Percentiles rank a stretch among this genome's conserved stretches.
phyloP scores from a whole-genome alignment of 2,888 invertebrate genomes.

The Exocentrus adspersus region DNA sequence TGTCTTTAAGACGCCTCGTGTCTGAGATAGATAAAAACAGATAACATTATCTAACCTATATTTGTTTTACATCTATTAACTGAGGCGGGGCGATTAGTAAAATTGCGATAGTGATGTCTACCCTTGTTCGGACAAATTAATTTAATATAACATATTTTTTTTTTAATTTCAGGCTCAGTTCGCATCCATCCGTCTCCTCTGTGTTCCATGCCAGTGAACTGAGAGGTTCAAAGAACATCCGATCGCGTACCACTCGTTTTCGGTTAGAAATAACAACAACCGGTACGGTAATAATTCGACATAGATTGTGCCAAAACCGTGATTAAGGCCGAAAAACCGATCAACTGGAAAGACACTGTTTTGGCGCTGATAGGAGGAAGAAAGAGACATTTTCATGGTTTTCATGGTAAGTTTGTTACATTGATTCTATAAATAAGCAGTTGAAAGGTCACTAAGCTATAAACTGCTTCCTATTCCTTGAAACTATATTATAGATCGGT shows the following conservation, averaged over 20 bases:
- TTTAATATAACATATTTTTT: too few species aligned
- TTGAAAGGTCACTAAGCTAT: too few species aligned
- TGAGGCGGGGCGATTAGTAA: neutral
- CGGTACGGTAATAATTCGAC: neutral
- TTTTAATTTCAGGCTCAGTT: too few species aligned
- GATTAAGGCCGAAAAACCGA: neutral
- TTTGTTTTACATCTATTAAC: slow-evolving; percentile 1
- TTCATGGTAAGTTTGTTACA: slow-evolving; percentile 60
- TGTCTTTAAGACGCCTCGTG: slow-evolving; percentile 4
- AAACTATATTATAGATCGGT: too few species aligned
- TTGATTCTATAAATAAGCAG: too few species aligned
- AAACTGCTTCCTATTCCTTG: too few species aligned
- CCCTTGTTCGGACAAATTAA: too few species aligned
- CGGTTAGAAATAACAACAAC: slow-evolving; percentile 14
- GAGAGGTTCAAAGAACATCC: neutral
- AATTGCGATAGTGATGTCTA: neutral
- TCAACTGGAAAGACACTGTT: slow-evolving; percentile 17
- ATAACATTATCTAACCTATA: slow-evolving; percentile 27
- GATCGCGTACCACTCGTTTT: neutral
- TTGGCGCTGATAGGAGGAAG: slow-evolving; percentile 34
- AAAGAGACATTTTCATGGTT: slow-evolving; percentile 56
- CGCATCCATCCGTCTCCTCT: too few species aligned
- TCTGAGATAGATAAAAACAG: slow-evolving; percentile 15
- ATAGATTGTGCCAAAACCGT: neutral
- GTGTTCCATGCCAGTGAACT: neutral